phyloP scores from a whole-genome alignment of 2,888 invertebrate species.

The Caenorhabditis sp. region DNA sequence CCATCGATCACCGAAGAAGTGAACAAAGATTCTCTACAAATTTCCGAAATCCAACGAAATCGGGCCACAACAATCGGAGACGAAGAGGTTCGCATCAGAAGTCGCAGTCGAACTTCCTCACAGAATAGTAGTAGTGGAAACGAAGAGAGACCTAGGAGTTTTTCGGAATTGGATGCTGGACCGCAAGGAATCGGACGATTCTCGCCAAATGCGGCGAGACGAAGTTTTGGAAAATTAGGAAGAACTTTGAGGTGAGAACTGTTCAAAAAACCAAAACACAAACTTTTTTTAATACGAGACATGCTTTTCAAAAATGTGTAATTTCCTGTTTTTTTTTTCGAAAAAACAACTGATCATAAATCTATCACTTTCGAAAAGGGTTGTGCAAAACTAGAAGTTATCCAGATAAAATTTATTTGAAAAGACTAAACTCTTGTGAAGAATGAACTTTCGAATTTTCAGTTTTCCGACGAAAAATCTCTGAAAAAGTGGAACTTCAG shows the following conservation, averaged over 20 bases:
- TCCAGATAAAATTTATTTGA: no score
- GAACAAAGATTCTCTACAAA: no score
- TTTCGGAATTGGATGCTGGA: conserved; percentile 58
- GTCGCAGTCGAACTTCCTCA: conserved; percentile 28
- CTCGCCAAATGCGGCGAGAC: conserved; percentile 66
- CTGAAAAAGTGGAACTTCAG: no score
- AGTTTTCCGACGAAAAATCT: no score
- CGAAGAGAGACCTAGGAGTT: conserved; percentile 50
- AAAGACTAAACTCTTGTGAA: no score
- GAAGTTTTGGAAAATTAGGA: conserved; percentile 67
- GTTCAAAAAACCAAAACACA: background rate
- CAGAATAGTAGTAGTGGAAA: conserved; percentile 21
- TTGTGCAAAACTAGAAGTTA: no score
- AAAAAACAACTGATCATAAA: no score
- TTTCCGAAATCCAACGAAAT: conserved; percentile 12
- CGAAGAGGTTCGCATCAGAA: conserved; percentile 26
- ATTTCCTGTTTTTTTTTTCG: no score
- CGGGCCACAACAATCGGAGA: conserved; percentile 29
- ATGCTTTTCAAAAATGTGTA: no score
- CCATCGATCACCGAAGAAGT: conserved; percentile 51
- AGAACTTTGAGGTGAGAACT: conserved; percentile 59
- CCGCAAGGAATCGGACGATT: conserved; percentile 46
- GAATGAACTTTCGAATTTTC: no score
- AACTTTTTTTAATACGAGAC: no score
- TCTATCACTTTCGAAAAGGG: no score